Evolutionary conservation across 2,888 invertebrate species (phyloP).

Genomic region (Myopa testacea): DNA sequence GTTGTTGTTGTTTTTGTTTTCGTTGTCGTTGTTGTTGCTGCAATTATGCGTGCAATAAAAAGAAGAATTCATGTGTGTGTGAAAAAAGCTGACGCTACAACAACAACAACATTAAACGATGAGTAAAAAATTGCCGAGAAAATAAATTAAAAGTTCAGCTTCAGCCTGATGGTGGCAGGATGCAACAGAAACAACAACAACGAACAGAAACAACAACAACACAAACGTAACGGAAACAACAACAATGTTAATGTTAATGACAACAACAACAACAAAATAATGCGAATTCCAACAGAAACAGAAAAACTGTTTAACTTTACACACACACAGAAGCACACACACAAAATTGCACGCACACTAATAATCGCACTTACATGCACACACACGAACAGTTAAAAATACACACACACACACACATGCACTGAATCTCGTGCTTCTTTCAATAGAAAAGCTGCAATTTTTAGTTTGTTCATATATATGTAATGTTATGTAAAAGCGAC

Average conservation of each 20-base stretch:
- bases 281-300: neutral
- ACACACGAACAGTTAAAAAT: neutral
- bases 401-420: neutral
- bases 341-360: neutral
- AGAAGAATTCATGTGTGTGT: neutral
- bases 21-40: constrained; percentile 12
- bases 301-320: constrained; percentile 10
- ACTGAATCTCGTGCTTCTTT: neutral
- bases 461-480: neutral
- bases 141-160: constrained; percentile 27
- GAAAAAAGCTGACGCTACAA: neutral
- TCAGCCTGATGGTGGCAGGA: constrained; percentile 8
- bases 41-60: constrained; percentile 34
- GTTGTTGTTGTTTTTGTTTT: constrained; percentile 8
- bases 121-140: neutral
- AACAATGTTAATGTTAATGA: neutral
- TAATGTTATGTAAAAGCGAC: neutral
- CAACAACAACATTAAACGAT: neutral
- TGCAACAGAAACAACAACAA: neutral
- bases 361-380: neutral
- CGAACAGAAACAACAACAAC: neutral
- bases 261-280: constrained; percentile 3
- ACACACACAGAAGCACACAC: neutral
- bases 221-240: neutral
- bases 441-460: neutral